Percentiles rank a stretch among this genome's conserved stretches.
These are phyloP conservation scores for Turnix velox DNA, from an alignment of 2,113 vertebrate species.

Conservation along the genomic window DNA sequence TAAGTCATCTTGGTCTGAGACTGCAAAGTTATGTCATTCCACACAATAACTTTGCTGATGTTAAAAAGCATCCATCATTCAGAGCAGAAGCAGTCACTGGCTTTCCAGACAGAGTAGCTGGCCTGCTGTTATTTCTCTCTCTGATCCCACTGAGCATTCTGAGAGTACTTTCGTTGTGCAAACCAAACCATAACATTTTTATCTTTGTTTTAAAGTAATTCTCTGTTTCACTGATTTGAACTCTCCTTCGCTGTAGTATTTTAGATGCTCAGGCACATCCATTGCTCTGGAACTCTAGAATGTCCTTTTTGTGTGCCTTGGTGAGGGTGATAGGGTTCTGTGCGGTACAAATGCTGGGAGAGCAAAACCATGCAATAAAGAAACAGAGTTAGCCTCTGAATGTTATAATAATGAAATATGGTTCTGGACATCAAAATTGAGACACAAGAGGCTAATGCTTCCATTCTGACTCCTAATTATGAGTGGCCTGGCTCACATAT, in stretches of 20 bases:
- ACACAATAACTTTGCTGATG: not conserved
- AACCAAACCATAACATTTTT: not conserved
- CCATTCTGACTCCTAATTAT: not conserved
- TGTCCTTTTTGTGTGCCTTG: not conserved
- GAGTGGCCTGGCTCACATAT: not conserved
- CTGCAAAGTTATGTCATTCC: not conserved
- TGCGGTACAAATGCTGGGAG: not conserved
- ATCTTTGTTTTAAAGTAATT: not conserved
- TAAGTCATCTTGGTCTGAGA: not conserved
- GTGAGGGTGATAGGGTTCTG: not conserved
- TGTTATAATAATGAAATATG: not conserved
- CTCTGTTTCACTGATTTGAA: not conserved
- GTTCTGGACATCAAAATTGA: not conserved
- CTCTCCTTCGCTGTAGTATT: not conserved
- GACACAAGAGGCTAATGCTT: not conserved
- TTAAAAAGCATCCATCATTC: not conserved
- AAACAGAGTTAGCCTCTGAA: not conserved
- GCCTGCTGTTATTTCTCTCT: not conserved
- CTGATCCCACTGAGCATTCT: not conserved
- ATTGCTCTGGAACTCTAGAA: not conserved
- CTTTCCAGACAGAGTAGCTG: not conserved
- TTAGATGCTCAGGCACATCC: rapidly evolving
- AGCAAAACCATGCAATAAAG: not conserved
- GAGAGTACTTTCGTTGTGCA: not conserved
- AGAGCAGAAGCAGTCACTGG: not conserved